Base-by-base conservation (phyloP, 64 coral and sea anemone genomes). In the Stylophora pistillata region DNA sequence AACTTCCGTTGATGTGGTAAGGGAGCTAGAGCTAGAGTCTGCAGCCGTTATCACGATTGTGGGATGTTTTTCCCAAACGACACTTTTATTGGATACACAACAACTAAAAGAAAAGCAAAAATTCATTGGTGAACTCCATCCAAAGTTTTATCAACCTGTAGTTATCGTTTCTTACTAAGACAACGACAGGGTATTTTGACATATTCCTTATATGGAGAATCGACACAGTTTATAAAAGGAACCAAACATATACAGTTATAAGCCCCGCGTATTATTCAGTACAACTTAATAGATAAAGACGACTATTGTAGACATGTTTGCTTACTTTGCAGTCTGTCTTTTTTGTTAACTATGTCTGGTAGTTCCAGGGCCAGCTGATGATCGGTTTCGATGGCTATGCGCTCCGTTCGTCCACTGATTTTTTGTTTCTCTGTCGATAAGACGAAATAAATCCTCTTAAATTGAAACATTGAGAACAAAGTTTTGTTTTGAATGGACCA, bases 371-470 rank as follows among this genome's bases (percentile, higher is more conserved):
- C 92, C 70, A 86, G 77, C 58, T 94, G 92, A 60, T 89, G 86
- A 82, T 85, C 92, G 30, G 92, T 94, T 77, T 94, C 92, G 73
- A 94, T 94, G 57, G 86, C 77, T 77, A 94, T 89, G 31, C 92
- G 78, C 34, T 94, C 86, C 66, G 79, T 89, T 89, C 78, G 15
- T 73, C 76, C 54, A 78, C 76, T 56, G 76, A 26, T 78, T 55
- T 78, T 78, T 58, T 47, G 76, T 78, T 78, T 78, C 76, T 56
- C 76, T 78, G 76, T 55, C 56, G 21, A 78, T 57, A 10, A 78
- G 53, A 26, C 28, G 0, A 14, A 78, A 56, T 25, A 56, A 47
- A 77, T 77, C 74, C 41, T 77, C 74, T 47, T 47, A 47, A 47
- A 47, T 4, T 7, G 37, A 47, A 47, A 7, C 3, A 4, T 47